Percentiles rank a stretch among this genome's conserved stretches.
Conservation (phyloP, 2,888 invertebrate species). For the Troides helena region DNA sequence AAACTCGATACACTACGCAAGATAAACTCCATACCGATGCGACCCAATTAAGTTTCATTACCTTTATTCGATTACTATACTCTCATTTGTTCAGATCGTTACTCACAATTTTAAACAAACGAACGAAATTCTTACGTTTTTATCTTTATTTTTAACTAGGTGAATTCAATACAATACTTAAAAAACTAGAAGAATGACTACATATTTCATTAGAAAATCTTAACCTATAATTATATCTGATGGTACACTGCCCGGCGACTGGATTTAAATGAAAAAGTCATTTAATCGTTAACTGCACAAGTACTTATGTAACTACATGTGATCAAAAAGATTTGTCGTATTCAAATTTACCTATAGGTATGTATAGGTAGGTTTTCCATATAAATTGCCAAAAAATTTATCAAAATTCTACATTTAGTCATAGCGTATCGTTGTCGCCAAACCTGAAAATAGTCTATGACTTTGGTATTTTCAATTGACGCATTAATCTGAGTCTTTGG, state of each 20-base stretch:
- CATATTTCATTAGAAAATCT: constrained; percentile 1
- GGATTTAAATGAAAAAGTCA: constrained; percentile 12
- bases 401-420: constrained; percentile 55
- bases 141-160: background rate
- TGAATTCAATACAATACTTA: background rate
- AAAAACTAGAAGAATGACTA: background rate
- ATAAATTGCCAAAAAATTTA: constrained; percentile 54
- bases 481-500: constrained; percentile 58
- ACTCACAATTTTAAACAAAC: background rate
- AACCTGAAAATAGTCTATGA: constrained; percentile 67
- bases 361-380: constrained; percentile 43
- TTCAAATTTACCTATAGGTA: constrained; percentile 41
- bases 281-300: constrained; percentile 17
- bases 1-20: constrained; percentile 27
- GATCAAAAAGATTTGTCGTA: constrained; percentile 37
- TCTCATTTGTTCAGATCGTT: constrained; percentile 6
- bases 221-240: background rate
- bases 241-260: background rate
- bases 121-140: background rate
- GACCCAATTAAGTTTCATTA: constrained; percentile 15
- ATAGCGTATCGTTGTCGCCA: constrained; percentile 69
- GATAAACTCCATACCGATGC: constrained; percentile 17
- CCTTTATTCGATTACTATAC: constrained; percentile 7
- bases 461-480: constrained; percentile 68
- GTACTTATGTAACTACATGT: constrained; percentile 32